phyloP scores from a whole-genome alignment of 1,140 invertebrate species.

The Psilanteris sp. region DNA sequence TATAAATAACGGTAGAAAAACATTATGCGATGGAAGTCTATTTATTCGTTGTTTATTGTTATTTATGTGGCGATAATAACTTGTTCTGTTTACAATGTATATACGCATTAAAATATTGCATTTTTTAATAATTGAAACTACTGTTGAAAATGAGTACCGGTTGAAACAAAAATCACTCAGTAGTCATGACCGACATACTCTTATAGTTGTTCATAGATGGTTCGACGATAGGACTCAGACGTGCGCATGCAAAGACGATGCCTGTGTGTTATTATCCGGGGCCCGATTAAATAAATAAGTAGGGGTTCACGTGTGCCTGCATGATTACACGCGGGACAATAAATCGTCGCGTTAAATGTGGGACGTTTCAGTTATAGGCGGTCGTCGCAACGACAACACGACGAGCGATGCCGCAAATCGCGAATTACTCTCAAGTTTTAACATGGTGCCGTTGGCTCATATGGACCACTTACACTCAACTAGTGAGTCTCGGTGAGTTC shows the following conservation, averaged over 20 bases:
- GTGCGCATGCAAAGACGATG: conserved; percentile 18
- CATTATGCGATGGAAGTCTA: too few relatives aligned
- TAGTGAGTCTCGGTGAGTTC: conserved; percentile 68
- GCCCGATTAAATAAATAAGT: conserved; percentile 38
- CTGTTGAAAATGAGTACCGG: background rate
- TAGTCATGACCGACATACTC: background rate
- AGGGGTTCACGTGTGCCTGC: conserved; percentile 44
- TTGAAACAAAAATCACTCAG: conserved; percentile 2
- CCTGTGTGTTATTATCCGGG: conserved; percentile 30
- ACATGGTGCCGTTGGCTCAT: conserved; percentile 65
- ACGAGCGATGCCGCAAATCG: conserved; percentile 14
- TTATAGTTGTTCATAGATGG: conserved; percentile 11
- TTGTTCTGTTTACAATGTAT: too few relatives aligned
- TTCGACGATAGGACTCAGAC: conserved; percentile 12
- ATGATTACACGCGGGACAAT: conserved; percentile 46
- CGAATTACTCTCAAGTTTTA: conserved; percentile 29
- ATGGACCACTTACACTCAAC: conserved; percentile 61
- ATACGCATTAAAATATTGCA: too few relatives aligned
- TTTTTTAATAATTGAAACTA: too few relatives aligned
- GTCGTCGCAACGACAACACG: conserved; percentile 8
- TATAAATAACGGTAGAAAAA: too few relatives aligned
- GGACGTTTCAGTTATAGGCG: conserved; percentile 66
- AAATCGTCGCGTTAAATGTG: conserved; percentile 64
- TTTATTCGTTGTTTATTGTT: too few relatives aligned
- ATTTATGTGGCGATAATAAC: too few relatives aligned